A percentile compares a stretch with the other conserved stretches of the same genome.
These are phyloP conservation scores for Pentamera pediparva DNA, from an alignment of 53 echinoderm and acorn worm genomes.

Conservation along the genomic window DNA sequence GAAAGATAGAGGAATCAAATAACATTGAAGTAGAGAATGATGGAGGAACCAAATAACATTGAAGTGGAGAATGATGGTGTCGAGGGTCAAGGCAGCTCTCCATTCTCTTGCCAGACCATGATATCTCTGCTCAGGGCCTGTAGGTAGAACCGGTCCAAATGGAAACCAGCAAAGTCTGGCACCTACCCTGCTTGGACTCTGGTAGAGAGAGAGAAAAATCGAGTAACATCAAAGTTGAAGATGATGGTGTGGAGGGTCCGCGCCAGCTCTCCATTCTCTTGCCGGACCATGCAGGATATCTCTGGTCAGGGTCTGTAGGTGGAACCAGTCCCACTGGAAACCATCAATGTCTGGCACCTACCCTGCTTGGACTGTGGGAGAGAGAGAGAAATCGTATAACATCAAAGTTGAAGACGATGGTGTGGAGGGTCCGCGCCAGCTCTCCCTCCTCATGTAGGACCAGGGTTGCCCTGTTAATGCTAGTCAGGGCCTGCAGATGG, in stretches of 20 bases:
- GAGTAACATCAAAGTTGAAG: no score
- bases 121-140: slow-evolving; percentile 92
- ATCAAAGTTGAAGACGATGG: slow-evolving; percentile 88
- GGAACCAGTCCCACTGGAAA: no score
- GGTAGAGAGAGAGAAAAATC: not conserved
- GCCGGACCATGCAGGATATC: no score
- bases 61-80: slow-evolving; percentile 88
- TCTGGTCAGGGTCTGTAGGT: no score
- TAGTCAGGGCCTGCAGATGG: slow-evolving; percentile 94
- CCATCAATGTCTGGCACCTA: no score
- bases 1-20: not conserved
- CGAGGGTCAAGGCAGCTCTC: slow-evolving; percentile 88
- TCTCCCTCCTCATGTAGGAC: slow-evolving; percentile 73
- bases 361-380: no score
- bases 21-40: no score
- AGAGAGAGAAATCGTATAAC: no score
- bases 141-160: slow-evolving; percentile 93
- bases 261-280: no score
- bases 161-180: slow-evolving; percentile 87
- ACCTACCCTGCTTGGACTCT: slow-evolving; percentile 64
- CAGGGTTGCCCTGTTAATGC: slow-evolving; percentile 83
- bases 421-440: slow-evolving; percentile 88
- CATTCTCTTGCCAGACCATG: slow-evolving; percentile 69
- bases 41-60: no score
- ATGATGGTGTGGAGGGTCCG: no score